Conservation (phyloP, 2,113 vertebrate genomes). For the Sisor rabdophorus region DNA sequence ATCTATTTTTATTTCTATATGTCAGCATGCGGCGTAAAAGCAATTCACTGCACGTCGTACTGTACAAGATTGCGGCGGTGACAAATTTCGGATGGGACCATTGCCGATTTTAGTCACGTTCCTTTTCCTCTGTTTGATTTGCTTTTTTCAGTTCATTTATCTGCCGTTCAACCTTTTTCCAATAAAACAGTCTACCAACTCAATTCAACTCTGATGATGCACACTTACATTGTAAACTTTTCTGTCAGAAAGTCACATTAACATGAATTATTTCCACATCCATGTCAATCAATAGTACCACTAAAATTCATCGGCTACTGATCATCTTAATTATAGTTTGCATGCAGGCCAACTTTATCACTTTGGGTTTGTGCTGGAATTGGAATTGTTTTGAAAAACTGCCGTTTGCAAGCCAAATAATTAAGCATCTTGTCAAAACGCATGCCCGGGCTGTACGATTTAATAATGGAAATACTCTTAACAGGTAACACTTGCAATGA, state of each 20-base stretch:
- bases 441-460: constrained; percentile 4
- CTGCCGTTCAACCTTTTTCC: background rate
- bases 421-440: constrained; percentile 33
- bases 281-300: background rate
- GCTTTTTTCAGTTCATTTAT: background rate
- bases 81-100: too few relatives aligned
- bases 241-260: background rate
- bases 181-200: background rate
- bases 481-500: constrained; percentile 22
- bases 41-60: too few relatives aligned
- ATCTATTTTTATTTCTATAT: background rate
- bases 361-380: constrained; percentile 23
- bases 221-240: background rate
- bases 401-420: constrained; percentile 32
- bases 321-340: constrained; percentile 14
- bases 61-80: too few relatives aligned
- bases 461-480: constrained; percentile 26
- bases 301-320: constrained; percentile 6
- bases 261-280: background rate
- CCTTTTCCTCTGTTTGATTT: background rate
- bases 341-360: constrained; percentile 1
- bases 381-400: constrained; percentile 31
- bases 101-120: background rate
- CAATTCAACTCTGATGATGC: background rate
- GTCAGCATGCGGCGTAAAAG: too few relatives aligned